Evolutionary conservation across 2,113 vertebrate genomes (phyloP).

Genomic region (Hemibagrus wyckioides): DNA sequence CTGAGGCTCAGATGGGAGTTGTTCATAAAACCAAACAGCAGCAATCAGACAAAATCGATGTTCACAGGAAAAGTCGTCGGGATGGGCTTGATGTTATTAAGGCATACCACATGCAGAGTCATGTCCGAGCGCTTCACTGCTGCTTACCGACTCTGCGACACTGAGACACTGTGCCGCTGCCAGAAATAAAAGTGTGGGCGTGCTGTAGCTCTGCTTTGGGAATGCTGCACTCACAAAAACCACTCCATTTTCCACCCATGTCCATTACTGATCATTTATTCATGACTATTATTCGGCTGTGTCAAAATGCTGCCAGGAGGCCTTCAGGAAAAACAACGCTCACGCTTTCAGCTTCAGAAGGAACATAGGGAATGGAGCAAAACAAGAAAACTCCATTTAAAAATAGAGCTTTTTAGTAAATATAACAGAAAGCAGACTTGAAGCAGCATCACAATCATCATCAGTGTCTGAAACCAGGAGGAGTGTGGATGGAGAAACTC

Average conservation of each 20-base stretch:
- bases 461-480: background rate
- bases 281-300: conserved; percentile 33
- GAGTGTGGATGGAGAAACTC: background rate
- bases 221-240: conserved; percentile 36
- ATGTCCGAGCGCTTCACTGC: conserved; percentile 38
- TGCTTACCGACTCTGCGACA: background rate
- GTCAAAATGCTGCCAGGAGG: conserved; percentile 36
- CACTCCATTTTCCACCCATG: conserved; percentile 38
- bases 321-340: conserved; percentile 10
- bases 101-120: conserved; percentile 27
- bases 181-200: conserved; percentile 41
- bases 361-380: background rate
- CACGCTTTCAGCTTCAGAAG: background rate
- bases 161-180: conserved; percentile 18
- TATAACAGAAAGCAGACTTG: background rate
- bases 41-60: conserved; percentile 34
- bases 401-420: background rate
- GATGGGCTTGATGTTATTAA: background rate
- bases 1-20: background rate
- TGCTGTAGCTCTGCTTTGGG: conserved; percentile 33
- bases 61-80: conserved; percentile 25
- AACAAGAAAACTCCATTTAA: background rate
- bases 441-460: background rate
- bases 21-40: conserved; percentile 2
- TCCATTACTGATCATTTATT: conserved; percentile 46